Evolutionary conservation across 2,888 invertebrate species (phyloP).

Genomic region (Lasioglossum pauxillum): DNA sequence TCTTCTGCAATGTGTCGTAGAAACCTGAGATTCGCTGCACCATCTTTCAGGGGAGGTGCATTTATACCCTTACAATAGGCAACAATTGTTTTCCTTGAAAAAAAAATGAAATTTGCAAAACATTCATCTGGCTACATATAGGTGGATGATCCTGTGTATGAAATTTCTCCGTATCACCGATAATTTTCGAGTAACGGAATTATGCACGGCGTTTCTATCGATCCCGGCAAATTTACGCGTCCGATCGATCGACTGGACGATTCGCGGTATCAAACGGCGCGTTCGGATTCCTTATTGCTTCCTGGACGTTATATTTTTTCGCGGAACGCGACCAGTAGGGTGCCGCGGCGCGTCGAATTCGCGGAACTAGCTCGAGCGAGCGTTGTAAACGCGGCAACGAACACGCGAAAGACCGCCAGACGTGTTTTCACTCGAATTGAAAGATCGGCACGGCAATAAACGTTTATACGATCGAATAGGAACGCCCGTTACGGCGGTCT

Average conservation of each 20-base stretch:
- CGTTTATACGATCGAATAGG: conserved; percentile 29
- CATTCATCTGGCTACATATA: no score
- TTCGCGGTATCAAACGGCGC: conserved; percentile 2
- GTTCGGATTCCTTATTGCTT: conserved; percentile 23
- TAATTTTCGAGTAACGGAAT: neutral
- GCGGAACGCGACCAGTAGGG: neutral
- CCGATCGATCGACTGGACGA: conserved; percentile 26
- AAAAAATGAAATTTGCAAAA: no score
- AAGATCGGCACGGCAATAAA: conserved; percentile 26
- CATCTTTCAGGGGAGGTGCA: neutral
- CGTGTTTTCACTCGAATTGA: conserved; percentile 35
- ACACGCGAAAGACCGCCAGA: conserved; percentile 10
- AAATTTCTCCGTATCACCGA: neutral
- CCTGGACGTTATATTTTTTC: conserved; percentile 28
- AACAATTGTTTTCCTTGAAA: neutral
- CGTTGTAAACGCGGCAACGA: conserved; percentile 20
- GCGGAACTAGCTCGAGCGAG: conserved; percentile 4
- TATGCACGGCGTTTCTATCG: neutral
- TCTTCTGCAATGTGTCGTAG: conserved; percentile 21
- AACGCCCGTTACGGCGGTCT: conserved; percentile 26
- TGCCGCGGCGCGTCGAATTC: neutral
- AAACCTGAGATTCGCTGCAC: neutral
- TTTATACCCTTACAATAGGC: neutral
- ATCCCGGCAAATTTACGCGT: conserved; percentile 35
- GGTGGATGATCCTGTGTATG: no score